Conservation (phyloP, 2,888 invertebrate genomes). For the Lycophotia porphyrea region DNA sequence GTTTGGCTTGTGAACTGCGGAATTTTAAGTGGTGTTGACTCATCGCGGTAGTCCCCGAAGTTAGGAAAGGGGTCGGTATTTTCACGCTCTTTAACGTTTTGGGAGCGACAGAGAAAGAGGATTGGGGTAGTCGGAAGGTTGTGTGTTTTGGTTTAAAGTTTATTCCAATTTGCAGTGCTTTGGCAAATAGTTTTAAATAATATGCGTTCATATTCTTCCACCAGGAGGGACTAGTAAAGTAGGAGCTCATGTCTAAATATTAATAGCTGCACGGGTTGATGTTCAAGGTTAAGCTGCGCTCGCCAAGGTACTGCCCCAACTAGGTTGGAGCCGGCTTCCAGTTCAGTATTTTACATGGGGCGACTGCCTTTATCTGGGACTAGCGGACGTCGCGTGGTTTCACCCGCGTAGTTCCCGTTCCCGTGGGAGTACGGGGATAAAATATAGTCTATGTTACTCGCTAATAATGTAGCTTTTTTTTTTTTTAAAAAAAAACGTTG, state of each 20-base stretch:
- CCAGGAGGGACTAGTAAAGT: background rate
- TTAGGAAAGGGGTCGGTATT: constrained; percentile 32
- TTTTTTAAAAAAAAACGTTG: no score
- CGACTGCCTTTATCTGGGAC: no score
- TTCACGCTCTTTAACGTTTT: constrained; percentile 30
- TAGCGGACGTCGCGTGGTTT: no score
- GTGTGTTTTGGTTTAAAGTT: background rate
- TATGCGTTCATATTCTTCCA: background rate
- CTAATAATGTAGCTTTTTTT: no score
- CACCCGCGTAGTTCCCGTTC: no score
- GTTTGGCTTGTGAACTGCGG: constrained; percentile 46
- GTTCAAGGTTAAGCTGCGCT: no score
- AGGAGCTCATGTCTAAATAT: background rate
- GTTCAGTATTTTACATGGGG: no score
- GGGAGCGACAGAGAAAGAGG: background rate
- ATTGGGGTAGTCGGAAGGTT: background rate
- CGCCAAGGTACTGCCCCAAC: no score
- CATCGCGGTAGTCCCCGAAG: constrained; percentile 27
- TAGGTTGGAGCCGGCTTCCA: no score
- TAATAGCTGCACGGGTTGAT: background rate
- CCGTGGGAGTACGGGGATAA: no score
- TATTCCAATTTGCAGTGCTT: background rate
- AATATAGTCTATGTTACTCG: no score
- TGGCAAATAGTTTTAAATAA: background rate
- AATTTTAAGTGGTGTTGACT: constrained; percentile 63